phyloP scores from a whole-genome alignment of 2,113 vertebrate species.

The Archilochus colubris region DNA sequence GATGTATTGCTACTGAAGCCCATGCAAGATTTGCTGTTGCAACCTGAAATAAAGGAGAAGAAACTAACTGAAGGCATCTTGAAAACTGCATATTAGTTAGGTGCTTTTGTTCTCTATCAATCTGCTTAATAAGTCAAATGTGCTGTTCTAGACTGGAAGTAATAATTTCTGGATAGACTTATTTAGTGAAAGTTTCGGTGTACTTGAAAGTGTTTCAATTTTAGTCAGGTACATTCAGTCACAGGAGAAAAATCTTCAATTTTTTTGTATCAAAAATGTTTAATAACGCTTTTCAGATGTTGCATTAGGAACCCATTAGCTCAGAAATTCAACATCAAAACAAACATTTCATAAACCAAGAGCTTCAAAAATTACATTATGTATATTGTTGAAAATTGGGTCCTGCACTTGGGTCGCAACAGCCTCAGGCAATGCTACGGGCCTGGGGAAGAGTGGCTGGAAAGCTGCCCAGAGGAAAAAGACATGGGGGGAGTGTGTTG shows the following conservation, averaged over 20 bases:
- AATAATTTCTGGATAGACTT: background rate
- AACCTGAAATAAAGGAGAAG: slow-evolving; percentile 79
- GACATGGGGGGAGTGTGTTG: too few species aligned
- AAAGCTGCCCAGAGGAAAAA: too few species aligned
- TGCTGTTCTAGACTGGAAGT: background rate
- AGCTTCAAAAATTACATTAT: background rate
- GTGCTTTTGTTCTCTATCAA: background rate
- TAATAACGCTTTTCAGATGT: background rate
- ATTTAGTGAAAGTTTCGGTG: background rate
- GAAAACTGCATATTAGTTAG: background rate
- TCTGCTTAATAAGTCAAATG: background rate
- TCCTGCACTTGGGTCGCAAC: too few species aligned
- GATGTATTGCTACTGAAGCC: slow-evolving; percentile 97
- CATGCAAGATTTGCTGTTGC: slow-evolving; percentile 97
- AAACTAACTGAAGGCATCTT: background rate
- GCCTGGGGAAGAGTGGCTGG: too few species aligned
- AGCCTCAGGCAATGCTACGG: too few species aligned
- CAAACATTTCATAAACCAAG: background rate
- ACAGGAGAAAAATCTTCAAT: background rate
- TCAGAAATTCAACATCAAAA: background rate
- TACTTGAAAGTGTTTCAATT: background rate
- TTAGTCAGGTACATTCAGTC: background rate
- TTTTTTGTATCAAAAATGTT: background rate
- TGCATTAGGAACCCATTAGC: background rate
- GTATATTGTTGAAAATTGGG: background rate